These are phyloP conservation scores for Azorinus chamasolen DNA, from an alignment of 2,888 invertebrate species.

Conservation along the genomic window DNA sequence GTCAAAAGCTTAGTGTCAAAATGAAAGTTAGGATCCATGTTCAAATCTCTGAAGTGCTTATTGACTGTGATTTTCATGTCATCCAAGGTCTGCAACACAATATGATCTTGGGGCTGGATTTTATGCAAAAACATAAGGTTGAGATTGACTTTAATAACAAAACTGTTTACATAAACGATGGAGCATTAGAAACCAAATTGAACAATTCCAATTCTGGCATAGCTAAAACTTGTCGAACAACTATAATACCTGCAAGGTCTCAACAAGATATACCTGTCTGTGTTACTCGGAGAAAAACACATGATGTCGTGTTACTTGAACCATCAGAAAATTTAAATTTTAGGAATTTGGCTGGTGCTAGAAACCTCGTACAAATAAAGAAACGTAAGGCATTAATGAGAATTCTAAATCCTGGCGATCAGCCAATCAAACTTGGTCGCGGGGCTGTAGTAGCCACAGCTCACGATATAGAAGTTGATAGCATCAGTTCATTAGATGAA, in stretches of 20 bases:
- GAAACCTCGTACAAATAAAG: neutral
- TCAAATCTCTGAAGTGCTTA: no score
- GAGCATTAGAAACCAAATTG: no score
- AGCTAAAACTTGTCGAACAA: constrained; percentile 2
- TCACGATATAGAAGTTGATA: neutral
- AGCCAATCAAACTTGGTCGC: neutral
- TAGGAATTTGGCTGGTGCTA: neutral
- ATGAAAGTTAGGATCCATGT: no score
- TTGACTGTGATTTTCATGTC: no score
- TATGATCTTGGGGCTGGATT: constrained; percentile 53
- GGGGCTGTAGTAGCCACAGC: neutral
- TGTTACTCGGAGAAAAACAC: neutral
- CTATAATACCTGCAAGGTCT: constrained; percentile 1
- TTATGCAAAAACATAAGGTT: constrained; percentile 42
- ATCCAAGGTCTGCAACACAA: constrained; percentile 37
- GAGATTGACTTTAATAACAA: constrained; percentile 26
- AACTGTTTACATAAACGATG: no score
- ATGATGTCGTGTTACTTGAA: neutral
- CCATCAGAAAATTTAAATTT: neutral
- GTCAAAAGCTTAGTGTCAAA: no score
- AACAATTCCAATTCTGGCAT: no score
- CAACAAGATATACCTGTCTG: constrained; percentile 3
- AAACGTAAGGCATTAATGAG: neutral
- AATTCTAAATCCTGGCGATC: neutral
- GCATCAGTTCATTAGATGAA: neutral